Conservation (phyloP, 2,888 invertebrate genomes). For the Limnephilus marmoratus region DNA sequence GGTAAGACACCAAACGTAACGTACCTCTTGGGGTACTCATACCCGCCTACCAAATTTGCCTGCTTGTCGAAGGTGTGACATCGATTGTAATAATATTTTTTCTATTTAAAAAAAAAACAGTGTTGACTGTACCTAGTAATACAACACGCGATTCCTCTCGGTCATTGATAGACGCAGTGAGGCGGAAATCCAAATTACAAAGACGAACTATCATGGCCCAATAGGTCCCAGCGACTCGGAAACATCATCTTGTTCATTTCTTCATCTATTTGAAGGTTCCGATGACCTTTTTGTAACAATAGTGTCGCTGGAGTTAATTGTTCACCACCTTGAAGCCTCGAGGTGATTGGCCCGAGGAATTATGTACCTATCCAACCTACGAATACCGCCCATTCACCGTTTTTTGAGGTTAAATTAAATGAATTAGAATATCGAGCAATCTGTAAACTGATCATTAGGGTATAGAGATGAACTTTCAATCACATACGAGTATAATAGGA, state of each 20-base stretch:
- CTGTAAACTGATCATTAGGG: neutral
- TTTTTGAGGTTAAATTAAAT: neutral
- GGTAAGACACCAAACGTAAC: too few relatives aligned
- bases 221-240: neutral
- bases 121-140: too few relatives aligned
- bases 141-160: constrained; percentile 91
- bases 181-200: constrained; percentile 28
- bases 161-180: constrained; percentile 82
- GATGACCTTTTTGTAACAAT: neutral
- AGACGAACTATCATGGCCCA: constrained; percentile 5
- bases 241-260: neutral
- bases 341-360: neutral
- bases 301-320: neutral
- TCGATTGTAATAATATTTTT: neutral
- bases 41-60: neutral
- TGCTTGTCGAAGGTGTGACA: neutral
- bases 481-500: neutral
- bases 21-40: too few relatives aligned
- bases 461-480: neutral
- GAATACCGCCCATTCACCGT: neutral
- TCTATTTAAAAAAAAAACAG: neutral
- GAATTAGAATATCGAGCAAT: neutral
- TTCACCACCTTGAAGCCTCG: neutral
- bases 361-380: neutral
- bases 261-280: constrained; percentile 11